Evolutionary conservation across 2,888 invertebrate genomes (phyloP).

Genomic region (Philaethria dido): DNA sequence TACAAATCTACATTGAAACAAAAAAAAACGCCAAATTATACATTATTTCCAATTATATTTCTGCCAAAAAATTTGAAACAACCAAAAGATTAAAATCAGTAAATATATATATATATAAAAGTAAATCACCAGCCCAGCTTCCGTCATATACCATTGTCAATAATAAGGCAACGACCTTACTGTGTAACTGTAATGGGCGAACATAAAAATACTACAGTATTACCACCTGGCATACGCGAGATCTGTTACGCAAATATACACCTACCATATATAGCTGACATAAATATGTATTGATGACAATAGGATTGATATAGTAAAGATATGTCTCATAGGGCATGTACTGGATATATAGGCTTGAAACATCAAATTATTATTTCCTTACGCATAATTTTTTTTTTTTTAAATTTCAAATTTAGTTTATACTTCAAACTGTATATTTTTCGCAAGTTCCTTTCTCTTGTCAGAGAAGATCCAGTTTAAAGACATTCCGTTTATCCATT

Average conservation of each 20-base stretch:
- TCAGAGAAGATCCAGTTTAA: too few relatives aligned
- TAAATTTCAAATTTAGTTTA: too few relatives aligned
- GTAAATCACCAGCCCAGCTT: slow-evolving; percentile 32
- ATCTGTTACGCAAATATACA: slow-evolving; percentile 24
- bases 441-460: too few relatives aligned
- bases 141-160: slow-evolving; percentile 33
- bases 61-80: not conserved
- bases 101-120: slow-evolving; percentile 8
- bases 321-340: too few relatives aligned
- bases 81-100: not conserved
- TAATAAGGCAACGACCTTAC: slow-evolving; percentile 33
- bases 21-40: too few relatives aligned
- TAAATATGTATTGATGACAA: not conserved
- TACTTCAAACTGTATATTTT: too few relatives aligned
- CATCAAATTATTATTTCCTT: too few relatives aligned
- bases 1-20: too few relatives aligned
- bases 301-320: not conserved
- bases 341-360: too few relatives aligned
- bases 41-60: not conserved
- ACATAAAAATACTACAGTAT: slow-evolving; percentile 20
- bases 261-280: slow-evolving; percentile 3
- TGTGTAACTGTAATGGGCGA: slow-evolving; percentile 26
- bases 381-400: too few relatives aligned
- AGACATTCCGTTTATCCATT: too few relatives aligned
- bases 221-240: slow-evolving; percentile 19